Percentiles rank a stretch among this genome's conserved stretches.
These are phyloP conservation scores for Sitta carolinensis DNA, from an alignment of 2,797 vertebrate species.

Conservation along the genomic window DNA sequence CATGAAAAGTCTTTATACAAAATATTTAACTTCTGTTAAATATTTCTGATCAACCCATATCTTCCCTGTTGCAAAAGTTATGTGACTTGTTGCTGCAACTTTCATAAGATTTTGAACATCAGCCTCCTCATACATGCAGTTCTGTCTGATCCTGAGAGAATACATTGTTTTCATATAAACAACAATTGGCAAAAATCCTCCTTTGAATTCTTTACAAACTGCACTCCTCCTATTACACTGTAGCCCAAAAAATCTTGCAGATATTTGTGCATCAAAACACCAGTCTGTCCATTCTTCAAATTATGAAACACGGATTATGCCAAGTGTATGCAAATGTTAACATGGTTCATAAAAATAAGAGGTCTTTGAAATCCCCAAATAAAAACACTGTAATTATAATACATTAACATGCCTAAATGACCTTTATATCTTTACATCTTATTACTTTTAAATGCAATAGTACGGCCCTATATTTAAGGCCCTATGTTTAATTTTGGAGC, in stretches of 20 bases:
- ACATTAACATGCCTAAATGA: background rate
- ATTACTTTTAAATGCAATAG: background rate
- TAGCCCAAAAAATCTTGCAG: background rate
- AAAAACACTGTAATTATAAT: background rate
- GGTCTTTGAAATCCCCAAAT: background rate
- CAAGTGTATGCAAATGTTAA: background rate
- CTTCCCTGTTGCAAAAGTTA: background rate
- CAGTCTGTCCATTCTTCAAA: background rate
- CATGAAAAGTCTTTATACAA: background rate
- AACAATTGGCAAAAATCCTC: background rate
- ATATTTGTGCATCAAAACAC: background rate
- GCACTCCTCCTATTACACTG: background rate
- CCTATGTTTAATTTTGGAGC: background rate
- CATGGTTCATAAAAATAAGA: background rate
- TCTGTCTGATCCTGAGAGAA: background rate
- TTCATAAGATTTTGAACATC: background rate
- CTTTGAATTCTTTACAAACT: background rate
- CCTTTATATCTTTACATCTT: background rate
- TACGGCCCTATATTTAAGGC: background rate
- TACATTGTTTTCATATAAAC: background rate
- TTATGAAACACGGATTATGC: background rate
- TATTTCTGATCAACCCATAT: background rate
- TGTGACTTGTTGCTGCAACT: background rate
- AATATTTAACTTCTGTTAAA: background rate
- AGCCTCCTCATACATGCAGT: background rate